Conservation (phyloP, 30 jellyfish, hydroid and myxozoan genomes). For the Hydractinia symbiolongicarpus region DNA sequence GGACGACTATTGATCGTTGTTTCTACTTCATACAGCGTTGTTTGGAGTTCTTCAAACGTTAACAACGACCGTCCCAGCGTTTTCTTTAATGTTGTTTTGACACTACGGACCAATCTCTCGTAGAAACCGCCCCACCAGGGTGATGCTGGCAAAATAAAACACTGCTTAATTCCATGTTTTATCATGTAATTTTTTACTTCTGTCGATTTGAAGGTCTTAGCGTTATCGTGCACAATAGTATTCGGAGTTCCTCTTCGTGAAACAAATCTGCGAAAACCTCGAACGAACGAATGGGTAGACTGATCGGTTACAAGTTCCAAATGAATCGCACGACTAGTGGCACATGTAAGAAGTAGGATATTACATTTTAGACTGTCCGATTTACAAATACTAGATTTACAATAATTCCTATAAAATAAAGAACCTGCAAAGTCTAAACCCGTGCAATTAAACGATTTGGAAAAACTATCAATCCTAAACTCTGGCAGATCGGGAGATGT, state of each 20-base stretch:
- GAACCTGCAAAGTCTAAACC: slow-evolving; percentile 7
- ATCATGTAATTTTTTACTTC: too few relatives aligned
- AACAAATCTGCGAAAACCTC: slow-evolving; percentile 2
- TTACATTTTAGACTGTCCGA: too few relatives aligned
- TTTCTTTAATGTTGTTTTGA: slow-evolving; percentile 4
- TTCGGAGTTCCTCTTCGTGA: slow-evolving; percentile 5
- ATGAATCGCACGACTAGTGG: slow-evolving; percentile 15
- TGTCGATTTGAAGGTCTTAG: too few relatives aligned
- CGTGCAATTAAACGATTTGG: too few relatives aligned
- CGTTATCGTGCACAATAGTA: slow-evolving; percentile 1
- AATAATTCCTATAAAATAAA: not conserved
- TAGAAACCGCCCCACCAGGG: too few relatives aligned
- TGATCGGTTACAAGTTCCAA: slow-evolving; percentile 15
- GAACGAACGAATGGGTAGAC: slow-evolving; percentile 15
- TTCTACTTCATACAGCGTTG: not conserved
- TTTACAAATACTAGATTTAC: too few relatives aligned
- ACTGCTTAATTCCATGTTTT: too few relatives aligned
- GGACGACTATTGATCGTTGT: slow-evolving; percentile 16
- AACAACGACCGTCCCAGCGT: slow-evolving; percentile 8
- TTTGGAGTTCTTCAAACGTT: slow-evolving; percentile 13
- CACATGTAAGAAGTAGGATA: too few relatives aligned
- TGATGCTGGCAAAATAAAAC: too few relatives aligned
- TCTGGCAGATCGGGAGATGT: slow-evolving; percentile 32
- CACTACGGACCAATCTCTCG: too few relatives aligned
- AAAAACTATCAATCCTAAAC: too few relatives aligned